Conservation (phyloP, 2,113 vertebrate genomes). For the Eurypyga helias region DNA sequence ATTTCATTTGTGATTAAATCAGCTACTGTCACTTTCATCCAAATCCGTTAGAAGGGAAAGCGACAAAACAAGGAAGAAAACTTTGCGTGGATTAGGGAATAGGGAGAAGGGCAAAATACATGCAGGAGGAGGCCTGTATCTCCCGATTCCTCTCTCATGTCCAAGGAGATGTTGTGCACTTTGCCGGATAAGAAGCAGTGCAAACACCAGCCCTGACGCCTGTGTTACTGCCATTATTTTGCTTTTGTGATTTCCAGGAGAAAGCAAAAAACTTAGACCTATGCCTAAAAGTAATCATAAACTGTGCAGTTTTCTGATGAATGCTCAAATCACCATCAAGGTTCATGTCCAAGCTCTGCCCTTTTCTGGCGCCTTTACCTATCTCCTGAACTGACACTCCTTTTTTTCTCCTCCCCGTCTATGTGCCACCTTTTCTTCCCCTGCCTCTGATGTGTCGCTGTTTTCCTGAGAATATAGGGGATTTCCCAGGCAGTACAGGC, state of each 20-base stretch:
- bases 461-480: background rate
- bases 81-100: background rate
- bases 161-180: background rate
- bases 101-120: background rate
- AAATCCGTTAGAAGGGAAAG: background rate
- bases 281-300: background rate
- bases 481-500: background rate
- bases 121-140: background rate
- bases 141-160: background rate
- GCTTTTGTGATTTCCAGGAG: background rate
- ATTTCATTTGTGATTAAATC: background rate
- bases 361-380: background rate
- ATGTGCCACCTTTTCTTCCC: background rate
- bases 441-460: background rate
- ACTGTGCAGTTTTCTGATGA: background rate
- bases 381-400: background rate
- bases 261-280: background rate
- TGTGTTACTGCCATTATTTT: background rate
- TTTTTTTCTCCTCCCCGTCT: background rate
- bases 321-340: background rate
- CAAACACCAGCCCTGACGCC: background rate
- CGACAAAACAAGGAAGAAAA: background rate
- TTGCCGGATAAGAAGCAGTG: background rate
- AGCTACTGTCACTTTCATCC: background rate
- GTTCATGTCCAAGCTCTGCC: background rate